Evolutionary conservation across 2,113 vertebrate species (phyloP).

Genomic region (Dipodomys stephensi): DNA sequence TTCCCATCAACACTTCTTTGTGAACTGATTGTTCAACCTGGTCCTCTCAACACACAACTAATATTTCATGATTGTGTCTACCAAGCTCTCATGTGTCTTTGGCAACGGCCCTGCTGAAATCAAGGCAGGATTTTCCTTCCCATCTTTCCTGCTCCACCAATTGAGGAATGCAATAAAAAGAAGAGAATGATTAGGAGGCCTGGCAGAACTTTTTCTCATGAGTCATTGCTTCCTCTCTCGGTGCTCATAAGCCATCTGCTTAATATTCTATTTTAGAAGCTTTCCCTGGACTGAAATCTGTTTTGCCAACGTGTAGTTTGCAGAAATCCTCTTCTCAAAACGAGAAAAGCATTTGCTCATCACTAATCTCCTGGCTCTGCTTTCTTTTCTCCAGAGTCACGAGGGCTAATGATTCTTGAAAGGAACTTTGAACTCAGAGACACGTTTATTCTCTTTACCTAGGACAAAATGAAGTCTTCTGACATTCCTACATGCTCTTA

Average conservation of each 20-base stretch:
- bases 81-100: neutral
- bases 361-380: neutral
- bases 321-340: slow-evolving; percentile 66
- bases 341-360: neutral
- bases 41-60: neutral
- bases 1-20: slow-evolving; percentile 21
- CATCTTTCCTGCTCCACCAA: slow-evolving; percentile 19
- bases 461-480: neutral
- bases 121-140: neutral
- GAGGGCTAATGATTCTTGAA: neutral
- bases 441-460: neutral
- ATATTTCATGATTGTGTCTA: neutral
- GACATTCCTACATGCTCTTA: neutral
- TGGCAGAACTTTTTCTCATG: slow-evolving; percentile 72
- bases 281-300: slow-evolving; percentile 59
- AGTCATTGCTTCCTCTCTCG: slow-evolving; percentile 76
- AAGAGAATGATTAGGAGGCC: slow-evolving; percentile 45
- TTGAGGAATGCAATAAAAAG: slow-evolving; percentile 9
- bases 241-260: slow-evolving; percentile 73
- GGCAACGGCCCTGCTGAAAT: slow-evolving; percentile 54
- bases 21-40: slow-evolving; percentile 12
- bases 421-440: neutral
- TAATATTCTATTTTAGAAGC: slow-evolving; percentile 77
- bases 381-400: neutral
- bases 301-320: slow-evolving; percentile 55